phyloP scores from a whole-genome alignment of 2,113 vertebrate species.

The Morone saxatilis region DNA sequence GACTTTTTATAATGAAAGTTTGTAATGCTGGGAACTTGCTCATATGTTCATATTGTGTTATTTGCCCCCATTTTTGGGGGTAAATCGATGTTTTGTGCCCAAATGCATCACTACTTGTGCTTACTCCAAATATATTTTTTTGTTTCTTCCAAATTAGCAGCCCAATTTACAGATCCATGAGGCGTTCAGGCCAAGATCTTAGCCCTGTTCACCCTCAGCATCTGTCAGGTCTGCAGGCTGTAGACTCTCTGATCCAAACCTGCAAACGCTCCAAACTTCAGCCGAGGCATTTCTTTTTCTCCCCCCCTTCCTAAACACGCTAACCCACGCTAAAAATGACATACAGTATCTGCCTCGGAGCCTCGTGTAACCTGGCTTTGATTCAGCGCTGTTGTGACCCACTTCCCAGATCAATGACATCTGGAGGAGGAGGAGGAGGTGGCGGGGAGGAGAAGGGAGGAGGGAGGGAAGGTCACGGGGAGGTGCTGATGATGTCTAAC shows the following conservation, averaged over 20 bases:
- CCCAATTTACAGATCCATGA: conserved; percentile 1
- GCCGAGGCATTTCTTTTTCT: neutral
- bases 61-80: no score
- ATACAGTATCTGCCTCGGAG: conserved; percentile 51
- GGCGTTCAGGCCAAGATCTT: conserved; percentile 8
- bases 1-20: neutral
- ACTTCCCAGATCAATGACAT: conserved; percentile 74
- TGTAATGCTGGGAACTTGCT: neutral
- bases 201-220: conserved; percentile 20
- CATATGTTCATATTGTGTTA: no score
- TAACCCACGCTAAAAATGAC: conserved; percentile 51
- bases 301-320: conserved; percentile 15
- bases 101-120: no score
- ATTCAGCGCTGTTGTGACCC: conserved; percentile 68
- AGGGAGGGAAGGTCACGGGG: conserved; percentile 34
- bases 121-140: neutral
- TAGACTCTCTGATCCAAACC: neutral
- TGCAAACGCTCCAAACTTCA: conserved; percentile 19
- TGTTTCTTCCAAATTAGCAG: neutral
- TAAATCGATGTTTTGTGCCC: neutral
- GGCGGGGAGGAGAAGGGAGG: neutral
- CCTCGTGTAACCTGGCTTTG: conserved; percentile 56
- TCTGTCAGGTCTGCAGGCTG: conserved; percentile 34
- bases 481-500: conserved; percentile 66
- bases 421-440: conserved; percentile 57